Evolutionary conservation across 2,797 vertebrate genomes (phyloP), one percentile per base, ranked within the genome.

Genomic region (Eupleurogrammus muticus): DNA sequence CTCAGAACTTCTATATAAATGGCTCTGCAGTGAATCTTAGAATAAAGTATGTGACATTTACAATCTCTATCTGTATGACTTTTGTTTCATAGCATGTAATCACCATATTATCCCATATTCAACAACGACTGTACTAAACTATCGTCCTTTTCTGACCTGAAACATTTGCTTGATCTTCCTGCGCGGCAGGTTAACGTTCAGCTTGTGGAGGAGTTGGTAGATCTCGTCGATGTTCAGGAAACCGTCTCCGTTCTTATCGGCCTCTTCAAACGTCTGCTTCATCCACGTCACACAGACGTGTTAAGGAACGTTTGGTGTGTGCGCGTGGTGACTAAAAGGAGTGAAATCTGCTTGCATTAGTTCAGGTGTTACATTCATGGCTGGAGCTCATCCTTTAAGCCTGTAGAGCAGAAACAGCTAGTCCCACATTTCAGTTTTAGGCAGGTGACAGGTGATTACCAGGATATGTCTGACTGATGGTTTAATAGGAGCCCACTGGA

Each of bases 111-210:
- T 11, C 2, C 34, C 44, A 8, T 10, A 49, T 55, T 28, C 5
- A 52, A 10, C 2, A 51, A 19, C 8, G 11, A 57, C 53, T 56
- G 0, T 40, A 32, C 1, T 35, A 0, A 28, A 51, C 17, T 7
- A 3, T 9, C 12, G 65, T 40, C 2, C 19, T 23, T 6, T 59
- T 86, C 94, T 12, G 20, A 99, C 98, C 97, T 99, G 98, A 80
- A 99, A 99, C 97, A 99, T 99, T 70, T 99, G 97, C 21, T 97
- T 96, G 87, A 99, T 96, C 93, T 98, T 99, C 88, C 98, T 96
- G 36, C 97, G 95, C 3, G 98, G 98, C 85, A 99, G 92, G 81
- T 96, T 98, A 28, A 99, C 97, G 8, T 99, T 99, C 47, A 99
- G 94, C 80, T 99, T 99, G 78, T 98, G 97, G 89, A 99, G 96